Base-by-base conservation (phyloP, 2,888 invertebrate genomes). In the Branchipolynoe longqiensis region DNA sequence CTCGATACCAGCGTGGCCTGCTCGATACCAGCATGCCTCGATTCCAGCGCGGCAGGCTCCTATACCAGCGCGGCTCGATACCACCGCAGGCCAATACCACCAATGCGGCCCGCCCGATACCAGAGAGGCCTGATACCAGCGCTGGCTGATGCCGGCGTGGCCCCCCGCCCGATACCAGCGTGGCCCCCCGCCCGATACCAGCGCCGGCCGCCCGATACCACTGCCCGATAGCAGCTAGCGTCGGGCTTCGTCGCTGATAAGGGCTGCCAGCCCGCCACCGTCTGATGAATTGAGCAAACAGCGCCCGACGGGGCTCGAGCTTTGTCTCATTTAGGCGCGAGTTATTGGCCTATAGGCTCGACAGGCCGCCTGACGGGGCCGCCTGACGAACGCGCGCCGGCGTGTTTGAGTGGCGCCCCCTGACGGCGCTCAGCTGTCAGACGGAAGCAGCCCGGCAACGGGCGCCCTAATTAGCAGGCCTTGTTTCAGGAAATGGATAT, bases 401-500 rank as follows among this genome's bases (percentile, higher is more conserved):
- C 41, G 78, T 78, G 48, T 41, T 78, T 54, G 48, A 78, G 54
- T 28, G 31, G 36, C 69, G 69, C 18, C 36, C 69, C 69, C 78
- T 78, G 78, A 78, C 78, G 54, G 48, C 54, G 69, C 36, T 69
- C 69, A 33, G 48, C 78, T 78, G 78, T 78, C 78, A 78, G 48
- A 22, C 38, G 48, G n/a, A 25, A 48, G 4, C 41, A 41, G 48
- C 48, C 69, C 33, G 12, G 78, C 48, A 4, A 78, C 48, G 48
- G 28, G 48, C 25, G 73, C 78, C 31, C 41, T 78, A 78, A 78
- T 78, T 78, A 78, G 78, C 54, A 22, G 41, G 78, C 78, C 78
- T 78, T 78, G 78, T 78, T 78, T 78, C 78, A 78, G 78, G 78
- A 78, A 78, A 78, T 78, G 54, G 78, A 78, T 78, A 54, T n/a